phyloP scores from a whole-genome alignment of 2,888 invertebrate species.

The Carterocephalus palaemon region DNA sequence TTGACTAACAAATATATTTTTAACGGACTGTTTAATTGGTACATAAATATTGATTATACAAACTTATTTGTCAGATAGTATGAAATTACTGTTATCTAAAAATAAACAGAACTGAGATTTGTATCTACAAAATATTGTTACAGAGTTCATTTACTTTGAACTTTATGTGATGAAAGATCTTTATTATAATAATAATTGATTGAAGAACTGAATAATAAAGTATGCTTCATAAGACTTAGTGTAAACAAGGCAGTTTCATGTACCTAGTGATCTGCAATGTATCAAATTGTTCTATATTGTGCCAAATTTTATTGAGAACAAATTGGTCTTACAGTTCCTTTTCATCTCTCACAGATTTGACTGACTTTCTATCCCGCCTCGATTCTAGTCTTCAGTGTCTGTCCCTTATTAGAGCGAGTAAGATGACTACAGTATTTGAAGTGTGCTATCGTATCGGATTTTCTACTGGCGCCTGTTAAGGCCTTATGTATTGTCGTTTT shows the following conservation, averaged over 20 bases:
- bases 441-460: conserved; percentile 1
- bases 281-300: conserved; percentile 4
- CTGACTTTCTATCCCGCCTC: conserved; percentile 44
- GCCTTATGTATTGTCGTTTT: conserved; percentile 7
- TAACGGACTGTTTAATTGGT: conserved; percentile 2
- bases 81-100: no score
- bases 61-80: no score
- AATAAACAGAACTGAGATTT: no score
- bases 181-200: no score
- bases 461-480: conserved; percentile 1
- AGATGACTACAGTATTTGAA: conserved; percentile 4
- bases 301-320: conserved; percentile 6
- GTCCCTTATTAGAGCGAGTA: conserved; percentile 1
- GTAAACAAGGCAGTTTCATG: conserved; percentile 7
- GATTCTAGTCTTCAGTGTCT: conserved; percentile 38
- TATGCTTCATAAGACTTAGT: no score
- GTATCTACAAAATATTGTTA: no score
- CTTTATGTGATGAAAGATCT: no score
- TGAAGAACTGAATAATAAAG: no score
- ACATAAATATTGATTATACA: no score
- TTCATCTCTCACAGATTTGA: conserved; percentile 31
- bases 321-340: conserved; percentile 12
- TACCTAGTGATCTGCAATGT: conserved; percentile 2
- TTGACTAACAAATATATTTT: background rate
- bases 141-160: no score